A percentile compares a stretch with the other conserved stretches of the same genome.
Conservation (phyloP, 2,888 invertebrate genomes). For the Dryococelus australis region DNA sequence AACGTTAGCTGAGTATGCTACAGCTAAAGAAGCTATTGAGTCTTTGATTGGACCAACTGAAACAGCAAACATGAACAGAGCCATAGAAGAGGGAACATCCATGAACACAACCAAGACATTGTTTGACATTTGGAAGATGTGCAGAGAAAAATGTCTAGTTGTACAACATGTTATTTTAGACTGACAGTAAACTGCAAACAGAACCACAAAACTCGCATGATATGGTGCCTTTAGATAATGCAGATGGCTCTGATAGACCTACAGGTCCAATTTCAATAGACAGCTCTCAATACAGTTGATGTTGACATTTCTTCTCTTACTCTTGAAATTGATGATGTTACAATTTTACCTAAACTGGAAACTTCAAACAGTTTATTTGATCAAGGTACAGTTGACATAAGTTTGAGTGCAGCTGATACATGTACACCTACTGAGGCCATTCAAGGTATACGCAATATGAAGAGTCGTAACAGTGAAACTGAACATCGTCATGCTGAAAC, state of each 20-base stretch:
- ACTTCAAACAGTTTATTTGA: neutral
- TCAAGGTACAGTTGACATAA: neutral
- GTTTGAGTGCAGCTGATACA: neutral
- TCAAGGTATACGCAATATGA: neutral
- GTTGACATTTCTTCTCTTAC: neutral
- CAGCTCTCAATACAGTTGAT: neutral
- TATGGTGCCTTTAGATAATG: neutral
- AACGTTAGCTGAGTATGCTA: neutral
- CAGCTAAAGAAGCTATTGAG: neutral
- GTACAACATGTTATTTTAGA: neutral
- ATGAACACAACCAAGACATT: no score
- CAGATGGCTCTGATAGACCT: slow-evolving; percentile 6
- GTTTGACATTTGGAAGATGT: neutral
- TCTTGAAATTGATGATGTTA: neutral
- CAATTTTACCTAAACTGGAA: neutral
- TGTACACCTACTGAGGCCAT: neutral
- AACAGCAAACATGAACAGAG: slow-evolving; percentile 1
- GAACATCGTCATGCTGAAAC: neutral
- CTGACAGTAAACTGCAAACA: neutral
- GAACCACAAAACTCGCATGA: no score
- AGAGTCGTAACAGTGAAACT: no score
- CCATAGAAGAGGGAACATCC: neutral
- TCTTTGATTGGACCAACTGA: neutral
- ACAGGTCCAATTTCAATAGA: neutral
- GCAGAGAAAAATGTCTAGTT: neutral